Evolutionary conservation across 2,113 vertebrate genomes (phyloP).

Genomic region (Ailuropoda melanoleuca): DNA sequence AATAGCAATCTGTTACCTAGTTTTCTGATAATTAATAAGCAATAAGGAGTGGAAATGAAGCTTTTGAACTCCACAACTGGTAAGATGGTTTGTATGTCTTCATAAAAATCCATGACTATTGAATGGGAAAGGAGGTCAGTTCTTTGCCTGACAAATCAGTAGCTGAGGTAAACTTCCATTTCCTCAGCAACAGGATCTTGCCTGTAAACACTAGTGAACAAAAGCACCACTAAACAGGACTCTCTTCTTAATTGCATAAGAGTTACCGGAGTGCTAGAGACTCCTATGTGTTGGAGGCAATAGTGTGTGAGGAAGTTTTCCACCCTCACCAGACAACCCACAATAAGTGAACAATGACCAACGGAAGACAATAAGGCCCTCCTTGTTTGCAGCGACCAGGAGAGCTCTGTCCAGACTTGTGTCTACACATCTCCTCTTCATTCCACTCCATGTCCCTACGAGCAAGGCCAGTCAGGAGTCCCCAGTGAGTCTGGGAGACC

Average conservation of each 20-base stretch:
- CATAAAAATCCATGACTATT: background rate
- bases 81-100: background rate
- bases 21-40: background rate
- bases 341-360: background rate
- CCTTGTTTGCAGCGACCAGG: fast-evolving
- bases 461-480: fast-evolving
- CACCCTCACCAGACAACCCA: background rate
- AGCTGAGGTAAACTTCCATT: background rate
- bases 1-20: background rate
- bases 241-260: background rate
- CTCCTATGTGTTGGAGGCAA: background rate
- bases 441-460: fast-evolving
- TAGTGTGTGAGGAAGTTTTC: background rate
- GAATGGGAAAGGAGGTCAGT: background rate
- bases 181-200: background rate
- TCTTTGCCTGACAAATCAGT: fast-evolving
- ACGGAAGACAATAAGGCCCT: fast-evolving
- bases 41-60: background rate
- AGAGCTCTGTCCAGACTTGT: fast-evolving
- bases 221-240: background rate
- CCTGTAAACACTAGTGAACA: background rate
- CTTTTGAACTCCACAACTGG: background rate
- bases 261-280: background rate
- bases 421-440: background rate
- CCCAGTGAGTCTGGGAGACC: fast-evolving